Evolutionary conservation across 2,113 vertebrate species (phyloP), one percentile per base, ranked within the genome.

Genomic region (Vulpes vulpes): DNA sequence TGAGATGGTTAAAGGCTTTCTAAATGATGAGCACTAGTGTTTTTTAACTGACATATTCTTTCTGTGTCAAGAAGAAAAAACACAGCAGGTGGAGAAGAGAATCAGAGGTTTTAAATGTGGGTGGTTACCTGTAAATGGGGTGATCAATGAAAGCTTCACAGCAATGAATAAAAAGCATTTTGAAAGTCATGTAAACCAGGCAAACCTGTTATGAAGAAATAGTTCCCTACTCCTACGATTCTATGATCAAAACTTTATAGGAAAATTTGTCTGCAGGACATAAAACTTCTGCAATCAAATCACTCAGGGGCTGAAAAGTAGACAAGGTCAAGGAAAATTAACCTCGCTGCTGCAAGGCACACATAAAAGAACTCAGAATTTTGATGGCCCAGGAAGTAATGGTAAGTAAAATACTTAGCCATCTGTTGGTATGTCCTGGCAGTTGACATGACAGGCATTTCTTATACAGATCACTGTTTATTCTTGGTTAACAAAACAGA

Each of bases 51-150:
- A 64, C n/a, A 3, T 51, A 9, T 51, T 83, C n/a, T 59, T 23
- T 51, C 49, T 35, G 32, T 43, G 23, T 17, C 11, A 55, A n/a
- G 10, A 69, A 35, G n/a, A 25, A 12, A 30, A 43, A 59, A 20
- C 2, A 12, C 1, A 43, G 35, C 12, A 35, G 20, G 23, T 11
- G 2, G 43, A 49, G 19, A 71, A 17, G 0, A 53, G 51, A 9
- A 53, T 16, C 19, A 35, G 7, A 27, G 6, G 2, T 30, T 60
- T 74, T 27, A 71, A 71, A 86, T 2, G 15, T n/a, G 27, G 4
- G 4, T 5, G 0, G 8, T 5, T 20, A 25, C 9, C 1, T 35
- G 0, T 30, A 30, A 55, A 10, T 22, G 49, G 38, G 20, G 11
- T 12, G 14, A 6, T 15, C 8, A 2, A 6, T 1, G 7, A 69